Percentiles rank a stretch among this genome's conserved stretches.
These are phyloP conservation scores for Rhopilema esculentum DNA, from an alignment of 30 jellyfish, hydroid and myxozoan genomes.

Conservation along the genomic window DNA sequence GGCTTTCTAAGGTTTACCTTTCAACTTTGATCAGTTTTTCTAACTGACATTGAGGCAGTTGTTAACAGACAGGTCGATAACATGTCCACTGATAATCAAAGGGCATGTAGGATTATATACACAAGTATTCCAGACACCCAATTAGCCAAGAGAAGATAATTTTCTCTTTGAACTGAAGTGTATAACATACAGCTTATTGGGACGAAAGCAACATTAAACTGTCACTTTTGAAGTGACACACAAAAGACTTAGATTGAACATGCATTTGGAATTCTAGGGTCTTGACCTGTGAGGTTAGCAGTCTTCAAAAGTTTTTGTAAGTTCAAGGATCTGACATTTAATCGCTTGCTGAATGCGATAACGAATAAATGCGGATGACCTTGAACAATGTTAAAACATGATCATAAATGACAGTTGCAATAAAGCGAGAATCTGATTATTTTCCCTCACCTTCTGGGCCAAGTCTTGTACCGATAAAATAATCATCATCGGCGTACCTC, in stretches of 20 bases:
- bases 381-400: slow-evolving; percentile 10
- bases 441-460: slow-evolving; percentile 66
- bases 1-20: no score
- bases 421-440: slow-evolving; percentile 6
- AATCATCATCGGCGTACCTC: slow-evolving; percentile 55
- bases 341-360: slow-evolving; percentile 52
- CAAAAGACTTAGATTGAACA: background rate
- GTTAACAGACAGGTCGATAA: background rate
- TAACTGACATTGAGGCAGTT: background rate
- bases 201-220: background rate
- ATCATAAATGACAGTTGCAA: slow-evolving; percentile 1
- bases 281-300: slow-evolving; percentile 56
- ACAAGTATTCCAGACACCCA: background rate
- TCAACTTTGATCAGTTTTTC: background rate
- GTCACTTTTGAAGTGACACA: background rate
- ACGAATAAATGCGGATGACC: slow-evolving; percentile 53
- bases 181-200: background rate
- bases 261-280: slow-evolving; percentile 44
- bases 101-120: background rate
- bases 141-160: background rate
- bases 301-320: slow-evolving; percentile 18
- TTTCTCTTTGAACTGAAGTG: background rate
- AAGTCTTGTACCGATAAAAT: slow-evolving; percentile 54
- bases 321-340: slow-evolving; percentile 37
- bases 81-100: background rate